phyloP scores from a whole-genome alignment of 2,113 vertebrate species.

The Athene cunicularia region DNA sequence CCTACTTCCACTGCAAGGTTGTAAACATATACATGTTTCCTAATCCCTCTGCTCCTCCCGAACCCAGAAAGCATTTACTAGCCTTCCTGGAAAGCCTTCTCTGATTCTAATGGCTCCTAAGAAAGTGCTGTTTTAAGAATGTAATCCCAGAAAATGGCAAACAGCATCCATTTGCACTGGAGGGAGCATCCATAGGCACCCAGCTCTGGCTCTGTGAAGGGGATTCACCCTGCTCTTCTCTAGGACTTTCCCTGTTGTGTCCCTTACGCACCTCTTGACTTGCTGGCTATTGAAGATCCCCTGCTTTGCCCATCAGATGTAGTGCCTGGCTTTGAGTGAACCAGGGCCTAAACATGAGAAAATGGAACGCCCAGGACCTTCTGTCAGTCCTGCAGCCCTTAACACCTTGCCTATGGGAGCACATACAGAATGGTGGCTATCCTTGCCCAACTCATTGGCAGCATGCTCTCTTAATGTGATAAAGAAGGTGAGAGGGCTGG shows the following conservation, averaged over 20 bases:
- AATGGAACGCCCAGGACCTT: not conserved
- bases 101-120: not conserved
- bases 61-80: not conserved
- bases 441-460: not conserved
- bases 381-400: not conserved
- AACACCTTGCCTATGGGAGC: not conserved
- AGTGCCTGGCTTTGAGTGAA: not conserved
- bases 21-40: not conserved
- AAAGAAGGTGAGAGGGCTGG: not conserved
- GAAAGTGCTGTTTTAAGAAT: not conserved
- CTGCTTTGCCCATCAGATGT: not conserved
- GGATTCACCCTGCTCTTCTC: not conserved
- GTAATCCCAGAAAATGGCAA: not conserved
- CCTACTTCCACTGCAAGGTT: not conserved
- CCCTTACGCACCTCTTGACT: rapidly evolving
- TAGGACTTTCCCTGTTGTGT: rapidly evolving
- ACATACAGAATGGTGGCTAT: not conserved
- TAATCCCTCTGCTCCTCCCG: not conserved
- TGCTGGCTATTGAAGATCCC: not conserved
- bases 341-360: not conserved
- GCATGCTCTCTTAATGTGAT: not conserved
- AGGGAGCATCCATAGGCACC: not conserved
- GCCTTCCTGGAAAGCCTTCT: not conserved
- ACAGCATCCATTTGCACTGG: not conserved
- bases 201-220: not conserved